These are phyloP conservation scores for Temnothorax longispinosus DNA, from an alignment of 1,140 invertebrate genomes.

Conservation along the genomic window DNA sequence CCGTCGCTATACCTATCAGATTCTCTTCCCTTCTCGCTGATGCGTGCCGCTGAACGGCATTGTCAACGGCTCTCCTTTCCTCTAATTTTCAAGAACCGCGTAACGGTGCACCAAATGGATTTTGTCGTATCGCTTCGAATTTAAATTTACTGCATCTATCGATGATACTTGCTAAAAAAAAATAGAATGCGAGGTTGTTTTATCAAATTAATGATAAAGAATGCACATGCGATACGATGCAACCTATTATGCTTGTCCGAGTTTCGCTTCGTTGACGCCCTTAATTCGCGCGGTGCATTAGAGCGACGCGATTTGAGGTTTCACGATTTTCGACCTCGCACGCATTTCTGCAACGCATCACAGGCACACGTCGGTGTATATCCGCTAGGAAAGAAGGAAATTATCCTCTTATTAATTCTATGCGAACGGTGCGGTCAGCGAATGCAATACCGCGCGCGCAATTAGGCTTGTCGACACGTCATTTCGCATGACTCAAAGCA, in stretches of 20 bases:
- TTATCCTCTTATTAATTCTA: conserved; percentile 54
- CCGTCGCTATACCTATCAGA: conserved; percentile 22
- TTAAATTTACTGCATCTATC: background rate
- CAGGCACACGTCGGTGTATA: background rate
- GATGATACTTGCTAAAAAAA: background rate
- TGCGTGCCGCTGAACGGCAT: conserved; percentile 53
- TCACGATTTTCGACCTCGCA: conserved; percentile 56
- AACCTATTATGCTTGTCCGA: background rate
- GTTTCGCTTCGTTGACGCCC: conserved; percentile 34
- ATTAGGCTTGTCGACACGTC: conserved; percentile 82
- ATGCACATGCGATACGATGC: background rate
- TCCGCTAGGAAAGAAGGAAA: conserved; percentile 23
- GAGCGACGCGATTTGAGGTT: conserved; percentile 62
- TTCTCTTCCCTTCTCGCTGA: conserved; percentile 28
- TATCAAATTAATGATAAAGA: background rate
- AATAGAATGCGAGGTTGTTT: background rate
- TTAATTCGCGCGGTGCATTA: conserved; percentile 39
- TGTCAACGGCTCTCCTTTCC: conserved; percentile 61
- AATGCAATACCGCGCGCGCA: conserved; percentile 39
- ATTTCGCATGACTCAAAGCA: conserved; percentile 81
- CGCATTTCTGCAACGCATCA: conserved; percentile 9
- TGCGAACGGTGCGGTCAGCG: conserved; percentile 56
- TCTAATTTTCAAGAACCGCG: conserved; percentile 24
- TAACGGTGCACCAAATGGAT: background rate
- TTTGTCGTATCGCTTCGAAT: background rate